Evolutionary conservation across 2,113 vertebrate species (phyloP).

Genomic region (Alces alces): DNA sequence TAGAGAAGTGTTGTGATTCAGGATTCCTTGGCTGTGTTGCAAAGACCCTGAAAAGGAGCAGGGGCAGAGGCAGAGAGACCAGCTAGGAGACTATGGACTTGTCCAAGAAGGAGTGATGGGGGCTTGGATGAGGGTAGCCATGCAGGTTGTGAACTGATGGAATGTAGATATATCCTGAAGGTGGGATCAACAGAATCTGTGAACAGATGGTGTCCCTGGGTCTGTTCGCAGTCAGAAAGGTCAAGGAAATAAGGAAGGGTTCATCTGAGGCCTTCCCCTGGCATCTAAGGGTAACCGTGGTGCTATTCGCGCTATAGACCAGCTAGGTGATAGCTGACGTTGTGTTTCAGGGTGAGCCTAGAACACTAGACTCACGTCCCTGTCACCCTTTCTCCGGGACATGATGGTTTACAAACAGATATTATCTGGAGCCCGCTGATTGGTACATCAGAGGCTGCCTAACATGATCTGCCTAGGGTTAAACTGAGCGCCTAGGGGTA

Average conservation of each 20-base stretch:
- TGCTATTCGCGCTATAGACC: fast-evolving
- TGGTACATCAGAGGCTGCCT: background rate
- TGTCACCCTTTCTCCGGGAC: background rate
- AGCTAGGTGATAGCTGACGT: fast-evolving
- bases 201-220: background rate
- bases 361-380: fast-evolving
- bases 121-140: background rate
- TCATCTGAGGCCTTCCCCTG: background rate
- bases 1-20: background rate
- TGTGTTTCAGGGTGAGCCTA: background rate
- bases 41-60: background rate
- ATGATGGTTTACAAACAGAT: background rate
- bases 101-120: background rate
- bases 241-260: background rate
- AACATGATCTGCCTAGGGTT: background rate
- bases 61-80: background rate
- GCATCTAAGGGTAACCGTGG: fast-evolving
- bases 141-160: too few species aligned
- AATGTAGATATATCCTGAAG: too few species aligned
- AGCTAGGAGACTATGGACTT: background rate
- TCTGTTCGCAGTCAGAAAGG: background rate
- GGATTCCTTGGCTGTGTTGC: background rate
- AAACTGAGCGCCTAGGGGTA: too few species aligned
- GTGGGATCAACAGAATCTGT: background rate
- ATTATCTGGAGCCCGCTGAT: background rate